Conservation (phyloP, 2,888 invertebrate species). For the Autographa pulchrina region DNA sequence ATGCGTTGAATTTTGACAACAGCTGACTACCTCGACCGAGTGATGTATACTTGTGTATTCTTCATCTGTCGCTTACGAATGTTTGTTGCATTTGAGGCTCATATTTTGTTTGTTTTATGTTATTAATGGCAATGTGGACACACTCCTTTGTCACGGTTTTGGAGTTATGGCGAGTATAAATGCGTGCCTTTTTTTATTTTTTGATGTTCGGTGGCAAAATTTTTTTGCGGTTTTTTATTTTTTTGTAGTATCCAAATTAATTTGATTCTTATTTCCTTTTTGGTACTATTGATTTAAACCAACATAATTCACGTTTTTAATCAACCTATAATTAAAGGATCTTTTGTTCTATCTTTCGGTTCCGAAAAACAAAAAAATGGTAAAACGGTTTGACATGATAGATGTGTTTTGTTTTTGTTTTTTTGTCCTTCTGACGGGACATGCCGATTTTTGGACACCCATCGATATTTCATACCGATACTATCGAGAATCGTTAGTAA, state of each 20-base stretch:
- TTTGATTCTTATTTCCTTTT: neutral
- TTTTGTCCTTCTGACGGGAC: slow-evolving; percentile 73
- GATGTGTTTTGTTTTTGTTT: slow-evolving; percentile 68
- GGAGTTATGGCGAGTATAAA: neutral
- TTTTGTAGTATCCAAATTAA: neutral
- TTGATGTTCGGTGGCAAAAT: neutral
- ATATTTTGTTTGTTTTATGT: neutral
- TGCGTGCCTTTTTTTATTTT: neutral
- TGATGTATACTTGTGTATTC: slow-evolving; percentile 59
- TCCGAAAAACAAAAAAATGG: slow-evolving; percentile 68
- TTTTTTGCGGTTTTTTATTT: neutral
- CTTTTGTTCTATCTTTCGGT: slow-evolving; percentile 32
- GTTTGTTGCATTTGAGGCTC: slow-evolving; percentile 33
- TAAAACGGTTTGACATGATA: slow-evolving; percentile 71
- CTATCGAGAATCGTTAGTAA: slow-evolving; percentile 71
- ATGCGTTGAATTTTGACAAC: slow-evolving; percentile 87
- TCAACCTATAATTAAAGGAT: slow-evolving; percentile 34
- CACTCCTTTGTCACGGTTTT: slow-evolving; percentile 4
- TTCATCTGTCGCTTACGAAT: slow-evolving; percentile 56
- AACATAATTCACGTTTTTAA: slow-evolving; percentile 11
- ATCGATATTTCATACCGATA: slow-evolving; percentile 76
- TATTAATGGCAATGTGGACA: neutral
- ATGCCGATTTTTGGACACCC: slow-evolving; percentile 76
- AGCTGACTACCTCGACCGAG: slow-evolving; percentile 75
- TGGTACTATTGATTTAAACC: slow-evolving; percentile 8